Base-by-base conservation (phyloP, 2,888 invertebrate species). In the Cephonodes hylas region DNA sequence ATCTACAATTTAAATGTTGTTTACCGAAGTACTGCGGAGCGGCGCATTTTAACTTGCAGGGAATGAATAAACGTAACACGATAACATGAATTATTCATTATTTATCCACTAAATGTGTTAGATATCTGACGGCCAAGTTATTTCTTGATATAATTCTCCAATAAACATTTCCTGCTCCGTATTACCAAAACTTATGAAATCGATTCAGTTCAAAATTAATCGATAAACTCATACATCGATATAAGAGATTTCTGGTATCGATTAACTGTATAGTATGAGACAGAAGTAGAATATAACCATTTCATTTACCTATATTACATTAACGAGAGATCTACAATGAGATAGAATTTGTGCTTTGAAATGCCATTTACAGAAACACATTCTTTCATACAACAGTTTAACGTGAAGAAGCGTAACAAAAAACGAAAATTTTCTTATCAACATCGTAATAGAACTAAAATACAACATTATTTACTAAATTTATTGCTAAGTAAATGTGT, bases 281-380 rank as follows among this genome's bases (percentile, higher is more conserved):
- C 18, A 53, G 18, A 18, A 2, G 18, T 27, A 53, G 45, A 46
- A 10, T 22, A 23, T 22, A 45, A 18, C 10, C 18, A 31, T 31
- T 53, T 31, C 1, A 53, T 31, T 20, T 27, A 53, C 8, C 27
- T 27, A 53, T 53, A 31, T 31, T 53, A 53, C 53, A 53, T 48
- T 27, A n/a, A 46, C n/a, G 48, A 48, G 48, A 53, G 53, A 53
- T 53, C 53, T 53, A 48, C 15, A 15, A 53, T 53, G 31, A 53
- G 53, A 53, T 31, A 53, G 27, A 53, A 31, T 53, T 53, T 53
- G 53, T 53, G 53, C 27, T 53, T 53, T 53, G 53, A 53, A 53
- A 27, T 10, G n/a, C 18, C 53, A 53, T 53, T 31, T 53, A 31
- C 27, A 45, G 23, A 44, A 20, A 18, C 27, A 53, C 31, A 53